Conservation (phyloP, 2,113 vertebrate genomes). For the Pontoporia blainvillei region DNA sequence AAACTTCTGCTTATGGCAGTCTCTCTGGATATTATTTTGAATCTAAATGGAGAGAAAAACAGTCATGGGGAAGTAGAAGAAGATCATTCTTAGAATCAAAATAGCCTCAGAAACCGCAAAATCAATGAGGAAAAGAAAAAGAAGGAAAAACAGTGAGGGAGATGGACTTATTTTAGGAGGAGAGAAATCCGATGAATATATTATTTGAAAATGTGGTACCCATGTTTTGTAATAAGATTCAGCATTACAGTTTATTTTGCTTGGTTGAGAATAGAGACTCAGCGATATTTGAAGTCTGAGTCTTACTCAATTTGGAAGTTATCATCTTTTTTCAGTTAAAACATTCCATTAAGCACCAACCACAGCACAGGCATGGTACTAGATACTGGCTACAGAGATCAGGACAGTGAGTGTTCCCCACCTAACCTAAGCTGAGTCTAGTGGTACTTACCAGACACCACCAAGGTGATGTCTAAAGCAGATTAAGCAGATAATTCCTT, state of each 20-base stretch:
- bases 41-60: background rate
- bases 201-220: background rate
- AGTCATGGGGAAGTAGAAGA: background rate
- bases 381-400: background rate
- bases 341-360: background rate
- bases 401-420: background rate
- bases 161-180: background rate
- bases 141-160: background rate
- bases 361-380: background rate
- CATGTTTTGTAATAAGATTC: background rate
- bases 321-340: background rate
- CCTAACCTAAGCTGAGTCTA: background rate
- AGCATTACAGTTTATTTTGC: background rate
- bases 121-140: background rate
- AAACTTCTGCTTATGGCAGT: background rate
- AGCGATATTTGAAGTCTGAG: background rate
- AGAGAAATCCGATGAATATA: background rate
- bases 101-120: background rate
- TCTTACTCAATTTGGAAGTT: background rate
- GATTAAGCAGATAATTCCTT: background rate
- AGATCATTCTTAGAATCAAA: background rate
- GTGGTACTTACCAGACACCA: background rate
- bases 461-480: background rate
- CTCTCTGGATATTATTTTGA: constrained; percentile 10
- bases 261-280: background rate